Evolutionary conservation across 2,113 vertebrate species (phyloP).

Genomic region (Taxidea taxus): DNA sequence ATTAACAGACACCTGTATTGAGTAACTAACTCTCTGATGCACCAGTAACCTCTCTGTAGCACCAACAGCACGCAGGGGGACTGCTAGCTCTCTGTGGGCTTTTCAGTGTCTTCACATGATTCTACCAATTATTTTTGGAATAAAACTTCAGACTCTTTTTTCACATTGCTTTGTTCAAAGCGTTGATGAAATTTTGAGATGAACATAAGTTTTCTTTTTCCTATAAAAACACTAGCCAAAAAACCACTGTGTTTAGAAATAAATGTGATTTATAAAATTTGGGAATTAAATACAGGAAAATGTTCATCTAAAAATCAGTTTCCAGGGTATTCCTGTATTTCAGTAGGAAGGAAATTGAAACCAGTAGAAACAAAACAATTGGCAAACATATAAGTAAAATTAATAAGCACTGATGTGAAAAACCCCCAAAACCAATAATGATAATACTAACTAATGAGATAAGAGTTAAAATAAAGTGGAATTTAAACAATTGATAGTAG

Average conservation of each 20-base stretch:
- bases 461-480: not conserved
- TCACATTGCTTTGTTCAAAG: not conserved
- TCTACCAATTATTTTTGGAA: not conserved
- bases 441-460: not conserved
- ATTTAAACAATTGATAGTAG: not conserved
- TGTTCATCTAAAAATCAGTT: conserved; percentile 8
- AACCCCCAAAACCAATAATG: not conserved
- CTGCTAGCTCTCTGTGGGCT: not conserved
- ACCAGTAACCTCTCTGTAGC: not conserved
- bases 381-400: not conserved
- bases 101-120: not conserved
- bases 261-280: not conserved
- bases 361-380: not conserved
- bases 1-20: not conserved
- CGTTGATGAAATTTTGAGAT: not conserved
- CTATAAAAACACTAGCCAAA: not conserved
- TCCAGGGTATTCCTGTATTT: not conserved
- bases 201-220: not conserved
- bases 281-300: not conserved
- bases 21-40: not conserved
- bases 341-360: not conserved
- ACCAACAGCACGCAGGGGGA: accelerated
- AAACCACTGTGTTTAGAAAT: not conserved
- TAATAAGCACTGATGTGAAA: not conserved
- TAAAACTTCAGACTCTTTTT: not conserved